Base-by-base conservation (phyloP, 1,140 invertebrate species). In the Drosophila melanica region DNA sequence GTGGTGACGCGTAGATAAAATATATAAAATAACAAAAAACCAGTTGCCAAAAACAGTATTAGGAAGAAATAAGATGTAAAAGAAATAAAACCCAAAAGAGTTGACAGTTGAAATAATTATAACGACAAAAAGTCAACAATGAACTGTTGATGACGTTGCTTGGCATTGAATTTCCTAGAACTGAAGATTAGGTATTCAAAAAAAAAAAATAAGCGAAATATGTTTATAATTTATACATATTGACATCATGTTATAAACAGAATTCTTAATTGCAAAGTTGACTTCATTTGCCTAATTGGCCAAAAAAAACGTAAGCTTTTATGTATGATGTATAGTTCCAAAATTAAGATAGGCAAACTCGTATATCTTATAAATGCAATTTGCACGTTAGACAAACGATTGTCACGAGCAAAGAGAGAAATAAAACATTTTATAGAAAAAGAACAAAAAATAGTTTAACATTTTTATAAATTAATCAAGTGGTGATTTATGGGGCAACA, bases 401-500 rank as follows among this genome's bases (percentile, higher is more conserved):
- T 76, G 60, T 65, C 81, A 77, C 77, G 77, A 74, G 20, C 14
- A 58, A n/a, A n/a, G 27, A 57, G 44, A 42, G 18, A 41, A 23
- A 68, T 44, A 23, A 20, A 16, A 23, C 41, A 55, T 18, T 30
- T 66, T 11, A 10, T 35, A 37, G 20, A 14, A 33, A 11, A 20
- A 57, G 42, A 60, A 67, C n/a, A n/a, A 76, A 58, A 77, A 64
- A 62, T 73, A 76, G 72, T 77, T 74, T 79, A 82, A 69, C 66
- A 50, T 74, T 81, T 89, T 77, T 75, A 79, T 89, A 89, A 82
- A 89, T 87, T 79, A 89, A 89, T 89, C 84, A 89, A 87, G 63
- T 63, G 37, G 64, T 89, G 84, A 87, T 87, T 87, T 84, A 87
- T 87, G 53, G 59, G 75, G 70, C 81, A 75, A 77, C 78, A 81